Percentiles rank a stretch among this genome's conserved stretches.
Conservation (phyloP, 2,888 invertebrate species). For the Drosophila paracracens region DNA sequence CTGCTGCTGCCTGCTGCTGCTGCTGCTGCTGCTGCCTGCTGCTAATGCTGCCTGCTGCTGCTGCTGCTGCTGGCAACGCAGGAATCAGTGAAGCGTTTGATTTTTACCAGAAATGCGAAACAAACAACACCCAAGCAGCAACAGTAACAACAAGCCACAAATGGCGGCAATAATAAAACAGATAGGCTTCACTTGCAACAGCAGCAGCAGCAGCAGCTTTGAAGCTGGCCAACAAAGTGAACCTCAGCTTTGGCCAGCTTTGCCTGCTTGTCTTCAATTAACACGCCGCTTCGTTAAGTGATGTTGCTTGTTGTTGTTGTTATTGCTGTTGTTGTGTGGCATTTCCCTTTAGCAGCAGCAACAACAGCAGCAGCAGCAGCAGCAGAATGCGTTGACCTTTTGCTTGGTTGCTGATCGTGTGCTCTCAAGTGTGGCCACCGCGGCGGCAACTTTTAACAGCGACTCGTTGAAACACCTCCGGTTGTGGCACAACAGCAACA, state of each 20-base stretch:
- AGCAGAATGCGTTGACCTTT: constrained; percentile 77
- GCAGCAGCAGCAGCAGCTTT: constrained; percentile 20
- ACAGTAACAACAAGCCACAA: constrained; percentile 18
- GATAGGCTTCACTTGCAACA: constrained; percentile 36
- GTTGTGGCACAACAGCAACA: constrained; percentile 5
- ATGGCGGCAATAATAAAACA: constrained; percentile 41
- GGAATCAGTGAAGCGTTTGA: constrained; percentile 73
- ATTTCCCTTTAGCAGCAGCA: constrained; percentile 66
- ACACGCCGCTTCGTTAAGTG: constrained; percentile 77
- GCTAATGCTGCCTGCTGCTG: constrained; percentile 32
- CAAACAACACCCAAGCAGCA: constrained; percentile 42
- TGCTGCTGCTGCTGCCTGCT: constrained; percentile 39
- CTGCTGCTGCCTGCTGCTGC: constrained; percentile 25
- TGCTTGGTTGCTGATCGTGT: constrained; percentile 46
- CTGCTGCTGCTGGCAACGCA: constrained; percentile 50
- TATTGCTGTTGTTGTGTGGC: constrained; percentile 66
- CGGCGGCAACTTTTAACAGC: constrained; percentile 75
- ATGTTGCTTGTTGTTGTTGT: constrained; percentile 49
- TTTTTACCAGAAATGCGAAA: constrained; percentile 59
- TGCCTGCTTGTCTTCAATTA: constrained; percentile 79
- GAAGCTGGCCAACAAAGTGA: constrained; percentile 57
- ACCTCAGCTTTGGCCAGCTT: constrained; percentile 64
- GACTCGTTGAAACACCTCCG: constrained; percentile 66
- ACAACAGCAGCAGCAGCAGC: constrained; percentile 29
- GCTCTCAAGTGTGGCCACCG: constrained; percentile 76